Evolutionary conservation across 2,888 invertebrate genomes (phyloP).

Genomic region (Prenolepis imparis): DNA sequence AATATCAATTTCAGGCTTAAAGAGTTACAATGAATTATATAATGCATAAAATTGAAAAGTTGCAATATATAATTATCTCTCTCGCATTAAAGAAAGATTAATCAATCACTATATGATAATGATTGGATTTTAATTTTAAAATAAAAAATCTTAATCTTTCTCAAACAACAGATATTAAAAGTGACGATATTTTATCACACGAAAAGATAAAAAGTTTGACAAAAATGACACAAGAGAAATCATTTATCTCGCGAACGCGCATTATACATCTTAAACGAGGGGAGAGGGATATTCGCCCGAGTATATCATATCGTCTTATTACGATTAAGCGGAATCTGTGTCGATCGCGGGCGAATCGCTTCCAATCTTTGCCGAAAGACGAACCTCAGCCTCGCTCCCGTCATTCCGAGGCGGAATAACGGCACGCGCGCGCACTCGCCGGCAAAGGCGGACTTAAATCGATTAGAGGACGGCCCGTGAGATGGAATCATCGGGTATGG

Average conservation of each 20-base stretch:
- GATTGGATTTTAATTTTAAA: neutral
- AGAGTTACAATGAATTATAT: no score
- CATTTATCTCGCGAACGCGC: neutral
- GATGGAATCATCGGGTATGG: conserved; percentile 72
- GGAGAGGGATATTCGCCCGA: neutral
- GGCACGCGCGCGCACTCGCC: conserved; percentile 56
- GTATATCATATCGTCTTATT: neutral
- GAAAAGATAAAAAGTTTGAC: neutral
- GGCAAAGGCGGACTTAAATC: conserved; percentile 74
- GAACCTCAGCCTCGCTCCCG: conserved; percentile 13
- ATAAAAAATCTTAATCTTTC: neutral
- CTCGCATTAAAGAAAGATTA: neutral
- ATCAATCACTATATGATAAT: neutral
- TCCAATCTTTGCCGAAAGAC: conserved; percentile 2
- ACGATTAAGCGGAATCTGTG: neutral
- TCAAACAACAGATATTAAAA: conserved; percentile 6
- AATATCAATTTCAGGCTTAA: no score
- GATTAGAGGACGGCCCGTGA: conserved; percentile 74
- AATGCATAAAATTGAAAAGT: neutral
- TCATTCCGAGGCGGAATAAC: conserved; percentile 65
- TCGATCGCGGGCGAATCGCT: conserved; percentile 10
- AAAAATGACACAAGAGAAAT: neutral
- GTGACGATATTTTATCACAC: neutral
- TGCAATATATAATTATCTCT: neutral
- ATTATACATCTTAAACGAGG: neutral